phyloP scores from a whole-genome alignment of 2,888 invertebrate genomes.

The Tipula lateralis region DNA sequence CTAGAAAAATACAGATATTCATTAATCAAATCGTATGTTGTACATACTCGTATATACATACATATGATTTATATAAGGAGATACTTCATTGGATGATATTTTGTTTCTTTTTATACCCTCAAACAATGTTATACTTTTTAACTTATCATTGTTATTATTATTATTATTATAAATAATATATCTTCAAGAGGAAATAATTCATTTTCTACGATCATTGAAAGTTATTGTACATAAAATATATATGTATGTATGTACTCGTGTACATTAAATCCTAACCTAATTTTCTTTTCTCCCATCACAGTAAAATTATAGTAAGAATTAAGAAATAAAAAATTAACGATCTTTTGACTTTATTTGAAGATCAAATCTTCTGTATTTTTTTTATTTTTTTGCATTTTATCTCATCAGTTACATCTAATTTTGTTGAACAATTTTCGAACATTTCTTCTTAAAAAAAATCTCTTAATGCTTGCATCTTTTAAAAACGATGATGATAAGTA shows the following conservation, averaged over 20 bases:
- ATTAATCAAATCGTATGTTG: slow-evolving; percentile 11
- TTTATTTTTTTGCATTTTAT: slow-evolving; percentile 19
- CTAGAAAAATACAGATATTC: not conserved
- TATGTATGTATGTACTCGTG: too few relatives aligned
- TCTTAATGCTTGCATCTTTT: slow-evolving; percentile 4
- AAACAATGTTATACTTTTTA: slow-evolving; percentile 11
- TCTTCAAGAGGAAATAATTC: not conserved
- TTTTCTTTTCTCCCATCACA: slow-evolving; percentile 3
- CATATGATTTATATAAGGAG: not conserved
- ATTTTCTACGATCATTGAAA: not conserved
- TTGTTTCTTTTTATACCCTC: slow-evolving; percentile 11
- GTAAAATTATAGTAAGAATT: not conserved
- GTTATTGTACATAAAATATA: not conserved
- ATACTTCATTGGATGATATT: slow-evolving; percentile 1
- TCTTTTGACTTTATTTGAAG: slow-evolving; percentile 24
- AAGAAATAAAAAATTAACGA: slow-evolving; percentile 9
- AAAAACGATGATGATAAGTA: not conserved
- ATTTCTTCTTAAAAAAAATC: not conserved
- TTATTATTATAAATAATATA: not conserved
- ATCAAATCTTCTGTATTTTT: slow-evolving; percentile 4
- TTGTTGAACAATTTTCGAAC: not conserved
- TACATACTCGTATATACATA: too few relatives aligned
- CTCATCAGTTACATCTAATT: not conserved
- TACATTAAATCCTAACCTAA: not conserved
- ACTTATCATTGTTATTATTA: slow-evolving; percentile 3